Percentiles rank a stretch among this genome's conserved stretches.
Conservation (phyloP, 1,140 invertebrate species). For the Aporrectodea caliginosa region DNA sequence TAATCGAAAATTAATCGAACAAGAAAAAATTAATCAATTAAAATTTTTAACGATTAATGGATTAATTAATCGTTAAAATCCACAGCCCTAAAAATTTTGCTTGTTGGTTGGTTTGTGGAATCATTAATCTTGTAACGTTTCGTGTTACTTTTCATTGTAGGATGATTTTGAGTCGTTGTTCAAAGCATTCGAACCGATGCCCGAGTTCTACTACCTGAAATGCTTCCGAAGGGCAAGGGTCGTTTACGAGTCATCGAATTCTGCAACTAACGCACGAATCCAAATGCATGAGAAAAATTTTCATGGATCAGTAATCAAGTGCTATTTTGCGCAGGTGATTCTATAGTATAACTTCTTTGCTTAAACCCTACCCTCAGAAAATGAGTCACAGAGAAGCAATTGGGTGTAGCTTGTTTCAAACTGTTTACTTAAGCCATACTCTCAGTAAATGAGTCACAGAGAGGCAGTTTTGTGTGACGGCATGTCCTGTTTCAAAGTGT, state of each 20-base stretch:
- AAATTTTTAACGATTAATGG: too few relatives aligned
- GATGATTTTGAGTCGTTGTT: slow-evolving; percentile 77
- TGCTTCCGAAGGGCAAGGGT: slow-evolving; percentile 87
- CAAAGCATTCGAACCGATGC: slow-evolving; percentile 68
- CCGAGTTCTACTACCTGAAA: slow-evolving; percentile 85
- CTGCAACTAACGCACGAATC: slow-evolving; percentile 75
- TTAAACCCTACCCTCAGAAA: neutral
- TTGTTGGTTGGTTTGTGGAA: too few relatives aligned
- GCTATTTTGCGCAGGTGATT: slow-evolving; percentile 17
- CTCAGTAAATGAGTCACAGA: too few relatives aligned
- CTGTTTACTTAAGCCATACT: too few relatives aligned
- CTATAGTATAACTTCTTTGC: neutral
- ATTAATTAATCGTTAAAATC: too few relatives aligned
- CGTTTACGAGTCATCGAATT: slow-evolving; percentile 74
- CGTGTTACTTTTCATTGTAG: neutral
- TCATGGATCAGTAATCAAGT: slow-evolving; percentile 61
- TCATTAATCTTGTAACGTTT: neutral
- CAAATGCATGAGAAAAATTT: slow-evolving; percentile 80
- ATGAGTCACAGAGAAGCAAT: too few relatives aligned
- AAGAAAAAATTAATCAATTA: too few relatives aligned
- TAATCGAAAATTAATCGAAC: too few relatives aligned
- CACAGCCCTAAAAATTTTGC: too few relatives aligned
- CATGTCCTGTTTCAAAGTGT: too few relatives aligned
- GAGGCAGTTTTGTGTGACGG: too few relatives aligned
- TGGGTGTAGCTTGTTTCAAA: too few relatives aligned